phyloP scores from a whole-genome alignment of 1,140 invertebrate species.

The Drosophila pseudoananassae region DNA sequence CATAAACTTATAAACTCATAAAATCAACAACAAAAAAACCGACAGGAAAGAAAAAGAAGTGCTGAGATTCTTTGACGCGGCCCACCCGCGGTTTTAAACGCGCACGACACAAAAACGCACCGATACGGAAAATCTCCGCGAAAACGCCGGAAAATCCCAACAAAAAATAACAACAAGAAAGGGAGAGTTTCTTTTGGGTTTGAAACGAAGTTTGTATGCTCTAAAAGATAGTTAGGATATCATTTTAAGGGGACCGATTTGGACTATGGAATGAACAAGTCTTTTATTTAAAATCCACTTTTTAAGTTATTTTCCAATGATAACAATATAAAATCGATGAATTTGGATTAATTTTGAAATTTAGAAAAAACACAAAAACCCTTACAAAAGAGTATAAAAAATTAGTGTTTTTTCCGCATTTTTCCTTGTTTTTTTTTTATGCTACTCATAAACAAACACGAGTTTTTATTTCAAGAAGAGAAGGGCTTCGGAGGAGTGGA shows the following conservation, averaged over 20 bases:
- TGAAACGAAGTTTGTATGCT: too few species aligned
- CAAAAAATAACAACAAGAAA: background rate
- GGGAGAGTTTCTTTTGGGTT: background rate
- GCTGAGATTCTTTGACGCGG: slow-evolving; percentile 3
- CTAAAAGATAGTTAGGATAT: too few species aligned
- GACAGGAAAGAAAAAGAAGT: slow-evolving; percentile 36
- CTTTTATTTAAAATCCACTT: too few species aligned
- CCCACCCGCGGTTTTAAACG: slow-evolving; percentile 40
- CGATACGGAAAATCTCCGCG: slow-evolving; percentile 42
- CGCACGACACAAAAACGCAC: slow-evolving; percentile 43
- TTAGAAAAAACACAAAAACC: background rate
- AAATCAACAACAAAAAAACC: slow-evolving; percentile 54
- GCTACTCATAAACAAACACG: slow-evolving; percentile 11
- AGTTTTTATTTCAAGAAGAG: background rate
- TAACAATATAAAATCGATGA: too few species aligned
- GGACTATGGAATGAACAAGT: too few species aligned
- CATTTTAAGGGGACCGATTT: too few species aligned
- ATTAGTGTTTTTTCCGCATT: background rate
- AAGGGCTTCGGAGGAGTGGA: background rate
- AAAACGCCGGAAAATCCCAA: background rate
- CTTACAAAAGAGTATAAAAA: background rate
- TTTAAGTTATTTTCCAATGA: too few species aligned
- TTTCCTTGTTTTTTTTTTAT: background rate
- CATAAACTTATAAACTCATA: slow-evolving; percentile 74
- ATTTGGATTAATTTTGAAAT: too few species aligned